Evolutionary conservation across 2,113 vertebrate genomes (phyloP), one percentile per base, ranked within the genome.

Genomic region (Ophthalmolycus amberensis): DNA sequence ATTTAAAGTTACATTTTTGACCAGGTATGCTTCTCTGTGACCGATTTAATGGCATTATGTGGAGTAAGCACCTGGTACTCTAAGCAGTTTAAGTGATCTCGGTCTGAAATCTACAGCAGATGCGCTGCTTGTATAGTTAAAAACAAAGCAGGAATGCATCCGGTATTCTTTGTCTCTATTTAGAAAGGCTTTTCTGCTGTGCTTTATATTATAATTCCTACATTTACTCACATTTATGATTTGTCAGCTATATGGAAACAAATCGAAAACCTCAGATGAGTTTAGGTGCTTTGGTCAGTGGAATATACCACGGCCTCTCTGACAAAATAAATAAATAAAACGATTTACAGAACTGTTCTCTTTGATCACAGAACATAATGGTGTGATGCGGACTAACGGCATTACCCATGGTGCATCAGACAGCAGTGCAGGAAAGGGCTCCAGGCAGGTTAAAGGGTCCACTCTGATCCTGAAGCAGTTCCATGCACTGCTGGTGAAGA

Each of bases 401-500:
- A 50, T 29, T 4, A 42, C 69, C 25, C 67, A 56, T 0, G 81
- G 11, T 0, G 84, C 83, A 1, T 79, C 89, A 1, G 94, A 93
- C 75, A 90, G 79, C 77, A 92, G 79, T 0, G 90, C 88, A 37
- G 95, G 95, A 7, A 95, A 79, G 66, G 91, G 95, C 14, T 93
- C 95, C 52, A 63, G 3, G 2, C 96, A 97, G 86, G 96, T 97
- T 79, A 96, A 96, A 59, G 97, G 98, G 1, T 38, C 65, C 0
- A 58, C 69, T 27, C 96, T 99, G 46, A 38, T 95, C 22, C 16
- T 86, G 29, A 98, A 98, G 86, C 98, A 99, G 62, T 94, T 97
- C 77, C 94, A 96, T 38, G 98, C 97, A 0, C 94, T 99, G 88
- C 91, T 99, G 16, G 93, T 97, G 77, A 99, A 99, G 93, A 93